A percentile compares a stretch with the other conserved stretches of the same genome.
These are phyloP conservation scores for Artibeus jamaicensis DNA, from an alignment of 2,797 vertebrate genomes.

Conservation along the genomic window DNA sequence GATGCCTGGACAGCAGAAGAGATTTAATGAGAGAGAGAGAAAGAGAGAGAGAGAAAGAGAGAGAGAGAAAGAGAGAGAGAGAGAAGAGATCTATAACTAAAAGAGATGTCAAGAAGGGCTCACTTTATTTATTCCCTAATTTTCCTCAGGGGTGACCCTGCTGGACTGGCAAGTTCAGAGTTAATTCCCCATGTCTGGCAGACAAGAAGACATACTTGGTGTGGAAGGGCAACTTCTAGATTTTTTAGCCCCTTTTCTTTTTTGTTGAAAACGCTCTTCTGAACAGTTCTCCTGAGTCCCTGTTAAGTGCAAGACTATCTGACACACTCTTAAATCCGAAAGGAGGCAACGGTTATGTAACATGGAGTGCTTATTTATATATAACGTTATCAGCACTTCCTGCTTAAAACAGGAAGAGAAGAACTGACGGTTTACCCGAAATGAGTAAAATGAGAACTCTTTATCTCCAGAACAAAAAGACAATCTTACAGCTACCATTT, in stretches of 20 bases:
- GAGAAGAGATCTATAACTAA: background rate
- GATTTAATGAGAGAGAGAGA: background rate
- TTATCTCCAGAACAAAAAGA: constrained; percentile 15
- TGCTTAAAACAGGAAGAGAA: constrained; percentile 59
- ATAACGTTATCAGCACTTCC: constrained; percentile 48
- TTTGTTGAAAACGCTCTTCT: constrained; percentile 22
- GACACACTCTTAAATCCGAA: background rate
- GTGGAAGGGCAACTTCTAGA: background rate
- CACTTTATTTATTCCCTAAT: background rate
- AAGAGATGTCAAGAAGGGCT: background rate
- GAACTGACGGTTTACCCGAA: constrained; percentile 25
- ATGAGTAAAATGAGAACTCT: constrained; percentile 7
- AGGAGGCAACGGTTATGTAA: background rate
- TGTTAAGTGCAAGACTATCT: background rate
- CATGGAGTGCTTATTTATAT: constrained; percentile 13
- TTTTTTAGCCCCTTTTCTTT: background rate
- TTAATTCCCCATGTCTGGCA: background rate
- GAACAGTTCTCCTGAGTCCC: background rate
- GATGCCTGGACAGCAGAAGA: background rate
- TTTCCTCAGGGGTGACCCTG: background rate
- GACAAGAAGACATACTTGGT: background rate
- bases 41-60: too few species aligned
- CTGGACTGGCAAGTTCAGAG: background rate
- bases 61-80: too few species aligned
- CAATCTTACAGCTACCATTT: background rate